Evolutionary conservation across 2,888 invertebrate genomes (phyloP), one percentile per base, ranked within the genome.

Genomic region (Ochlodes sylvanus): DNA sequence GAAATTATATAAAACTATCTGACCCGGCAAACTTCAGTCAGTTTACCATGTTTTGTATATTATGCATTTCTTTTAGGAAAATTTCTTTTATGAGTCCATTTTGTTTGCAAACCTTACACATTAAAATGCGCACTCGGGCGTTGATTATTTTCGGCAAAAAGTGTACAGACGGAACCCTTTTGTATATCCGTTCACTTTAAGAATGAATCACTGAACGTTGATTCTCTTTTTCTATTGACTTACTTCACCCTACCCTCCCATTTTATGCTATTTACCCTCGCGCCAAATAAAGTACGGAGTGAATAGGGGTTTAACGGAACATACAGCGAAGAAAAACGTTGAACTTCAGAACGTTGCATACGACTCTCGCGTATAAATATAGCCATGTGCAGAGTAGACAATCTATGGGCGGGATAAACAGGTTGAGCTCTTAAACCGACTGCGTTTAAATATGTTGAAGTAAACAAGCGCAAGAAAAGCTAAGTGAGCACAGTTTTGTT

Each of bases 261-360:
- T 68, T 68, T 68, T 63, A 63, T 68, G 68, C 68, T 68, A 68
- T 68, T 68, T 68, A 68, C 68, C 68, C 63, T 63, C 68, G 32
- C 57, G 63, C 68, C 68, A 63, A 68, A 63, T 68, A 68, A 63
- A 68, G 68, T 68, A 63, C 62, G 27, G 27, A 57, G 62, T 68
- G 68, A 68, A 68, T 68, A 50, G 68, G 63, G 67, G 57, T 63
- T 68, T 63, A 57, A 38, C 57, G 62, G 62, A 68, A 68, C 67
- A 62, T 61, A 67, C 47, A 63, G 62, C 12, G 44, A 61, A 68
- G 68, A 50, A 68, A 68, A 68, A 68, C 50, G 62, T 21, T 68
- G 50, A 62, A 55, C 61, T 61, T 61, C 54, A 55, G 60, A 61
- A 12, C 54, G 42, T 17, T 41, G 56, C 47, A 42, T 9, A 54